A percentile compares a stretch with the other conserved stretches of the same genome.
These are phyloP conservation scores for Aix galericulata DNA, from an alignment of 2,113 vertebrate genomes.

Conservation along the genomic window DNA sequence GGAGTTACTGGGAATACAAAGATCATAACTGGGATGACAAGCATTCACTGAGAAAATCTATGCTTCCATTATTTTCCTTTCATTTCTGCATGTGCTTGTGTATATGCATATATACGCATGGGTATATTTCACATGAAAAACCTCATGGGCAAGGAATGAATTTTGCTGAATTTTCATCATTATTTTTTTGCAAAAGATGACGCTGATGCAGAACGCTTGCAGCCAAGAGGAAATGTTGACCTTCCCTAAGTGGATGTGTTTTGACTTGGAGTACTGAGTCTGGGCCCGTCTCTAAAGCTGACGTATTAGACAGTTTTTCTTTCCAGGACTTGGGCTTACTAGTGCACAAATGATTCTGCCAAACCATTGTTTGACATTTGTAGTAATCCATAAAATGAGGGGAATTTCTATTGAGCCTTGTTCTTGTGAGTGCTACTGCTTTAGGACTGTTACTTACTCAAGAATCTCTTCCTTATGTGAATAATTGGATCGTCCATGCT, in stretches of 20 bases:
- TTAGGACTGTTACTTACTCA: background rate
- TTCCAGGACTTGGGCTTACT: background rate
- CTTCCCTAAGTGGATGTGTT: background rate
- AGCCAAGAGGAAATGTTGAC: background rate
- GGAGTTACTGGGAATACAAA: background rate
- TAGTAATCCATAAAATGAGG: background rate
- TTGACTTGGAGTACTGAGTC: background rate
- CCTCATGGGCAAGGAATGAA: background rate
- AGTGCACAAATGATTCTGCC: background rate
- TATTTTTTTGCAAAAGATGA: background rate
- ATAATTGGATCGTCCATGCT: background rate
- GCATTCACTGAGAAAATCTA: background rate
- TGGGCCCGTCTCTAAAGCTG: background rate
- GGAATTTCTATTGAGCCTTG: background rate
- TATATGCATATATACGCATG: background rate
- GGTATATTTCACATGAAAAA: background rate
- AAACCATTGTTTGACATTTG: background rate
- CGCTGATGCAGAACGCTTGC: background rate
- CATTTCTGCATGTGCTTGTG: background rate
- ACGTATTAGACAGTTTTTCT: background rate
- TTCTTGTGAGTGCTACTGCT: background rate
- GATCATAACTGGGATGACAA: background rate
- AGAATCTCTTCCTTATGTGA: background rate
- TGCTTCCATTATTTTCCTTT: background rate
- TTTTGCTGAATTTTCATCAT: background rate